Base-by-base conservation (phyloP, 2,113 vertebrate species). In the Ciconia maguari region DNA sequence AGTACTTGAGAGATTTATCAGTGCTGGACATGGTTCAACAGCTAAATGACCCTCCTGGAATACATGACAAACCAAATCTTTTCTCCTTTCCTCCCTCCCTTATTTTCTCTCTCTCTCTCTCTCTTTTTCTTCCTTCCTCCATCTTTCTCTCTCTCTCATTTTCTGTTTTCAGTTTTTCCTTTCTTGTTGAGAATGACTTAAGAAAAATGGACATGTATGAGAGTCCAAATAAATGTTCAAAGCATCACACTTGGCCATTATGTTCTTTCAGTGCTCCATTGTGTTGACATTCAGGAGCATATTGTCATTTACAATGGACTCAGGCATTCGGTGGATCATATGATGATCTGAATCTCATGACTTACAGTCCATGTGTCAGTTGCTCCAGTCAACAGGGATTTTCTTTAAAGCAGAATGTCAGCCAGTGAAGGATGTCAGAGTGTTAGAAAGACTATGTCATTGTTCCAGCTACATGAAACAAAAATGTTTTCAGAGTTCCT, bases 401-500 rank as follows among this genome's bases (percentile, higher is more conserved):
- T 95, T 92, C 78, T 96, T 72, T 86, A 5, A 64, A 94, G 87
- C 34, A 34, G 58, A 81, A 88, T 94, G 88, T 94, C 94, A 97
- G 75, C 57, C 92, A 80, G 54, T 88, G 87, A 96, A 36, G 41
- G 88, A 93, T 95, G 95, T 97, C 93, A 97, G 70, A 94, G 48
- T 89, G 30, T 68, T 94, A 91, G 76, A 96, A 97, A 87, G 92
- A 78, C 49, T 75, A 29, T 94, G 94, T 66, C 91, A 90, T 38
- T 89, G 70, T 95, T 86, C 82, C 80, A 86, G 64, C 24, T 66
- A 82, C 74, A 65, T 95, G 79, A 92, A 94, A 87, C 32, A 91
- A 51, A 96, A 66, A 85, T 86, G 46, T 70, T 97, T 96, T 96
- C 84, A 49, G 49, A 96, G 71, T 91, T 77, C 49, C 58, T 93